Evolutionary conservation across 2,888 invertebrate species (phyloP).

Genomic region (Parasteatoda lunata): DNA sequence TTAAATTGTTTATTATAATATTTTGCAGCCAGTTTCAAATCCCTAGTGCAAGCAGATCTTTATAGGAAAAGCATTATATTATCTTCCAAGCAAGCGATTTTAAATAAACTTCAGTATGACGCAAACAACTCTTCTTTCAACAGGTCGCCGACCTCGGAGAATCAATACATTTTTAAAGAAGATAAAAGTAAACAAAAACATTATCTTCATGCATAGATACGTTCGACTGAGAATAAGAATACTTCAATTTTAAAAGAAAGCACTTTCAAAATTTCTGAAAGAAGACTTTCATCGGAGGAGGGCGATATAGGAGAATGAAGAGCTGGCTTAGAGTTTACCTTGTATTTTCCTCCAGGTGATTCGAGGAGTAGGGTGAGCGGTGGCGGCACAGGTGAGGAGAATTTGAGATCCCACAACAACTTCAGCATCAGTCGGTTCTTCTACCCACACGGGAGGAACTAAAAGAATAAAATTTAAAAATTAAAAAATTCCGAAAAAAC

Average conservation of each 20-base stretch:
- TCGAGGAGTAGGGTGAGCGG: conserved; percentile 50
- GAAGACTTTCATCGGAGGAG: not conserved
- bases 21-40: too few relatives aligned
- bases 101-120: too few relatives aligned
- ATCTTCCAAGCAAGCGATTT: too few relatives aligned
- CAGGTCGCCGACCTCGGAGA: conserved; percentile 50
- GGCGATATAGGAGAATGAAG: not conserved
- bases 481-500: too few relatives aligned
- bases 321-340: conserved; percentile 19
- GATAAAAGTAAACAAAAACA: not conserved
- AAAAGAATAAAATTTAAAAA: conserved; percentile 8
- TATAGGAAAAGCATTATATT: too few relatives aligned
- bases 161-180: conserved; percentile 20
- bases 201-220: not conserved
- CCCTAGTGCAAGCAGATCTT: too few relatives aligned
- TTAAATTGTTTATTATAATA: too few relatives aligned
- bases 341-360: conserved; percentile 60
- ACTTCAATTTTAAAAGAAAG: not conserved
- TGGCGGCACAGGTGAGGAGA: conserved; percentile 59
- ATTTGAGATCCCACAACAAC: conserved; percentile 55
- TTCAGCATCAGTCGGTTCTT: conserved; percentile 57
- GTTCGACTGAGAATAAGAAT: not conserved
- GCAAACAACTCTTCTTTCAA: not conserved
- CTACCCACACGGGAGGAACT: conserved; percentile 66
- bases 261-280: not conserved